Evolutionary conservation across 1,140 invertebrate genomes (phyloP), one percentile per base, ranked within the genome.

Genomic region (Kradibia gibbosae): DNA sequence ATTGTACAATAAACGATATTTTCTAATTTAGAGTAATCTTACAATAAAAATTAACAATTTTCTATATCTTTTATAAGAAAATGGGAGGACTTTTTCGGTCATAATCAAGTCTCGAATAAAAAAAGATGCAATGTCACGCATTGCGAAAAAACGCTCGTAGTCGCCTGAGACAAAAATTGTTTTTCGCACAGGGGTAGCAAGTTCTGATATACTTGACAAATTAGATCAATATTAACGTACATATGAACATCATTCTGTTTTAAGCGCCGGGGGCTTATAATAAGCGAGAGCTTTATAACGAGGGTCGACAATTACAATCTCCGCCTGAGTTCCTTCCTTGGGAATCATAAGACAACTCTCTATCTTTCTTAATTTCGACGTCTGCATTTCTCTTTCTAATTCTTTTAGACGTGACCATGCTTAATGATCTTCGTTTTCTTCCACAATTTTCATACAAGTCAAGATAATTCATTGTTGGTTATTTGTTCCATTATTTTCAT

Each of bases 261-360:
- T 22, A 15, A 20, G 11, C 28, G 13, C 20, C 17, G 3, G 34
- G n/a, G 25, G 25, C 60, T 67, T 70, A 75, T 67, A 80, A 81
- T 75, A 81, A 70, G 70, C 55, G 78, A 78, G 45, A 67, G 75
- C 53, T n/a, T 70, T 57, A 70, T 81, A 77, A 76, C 80, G 80
- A 76, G 80, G 80, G 80, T 77, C 65, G 80, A 81, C 80, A 81
- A 62, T 81, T 81, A 81, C 77, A 81, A 81, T 81, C 80, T 81
- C 36, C 79, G 34, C 50, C 2, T 17, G 55, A 5, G 42, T 39
- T 22, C 78, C 5, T 28, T 55, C 78, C 67, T 45, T 20, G 53
- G 50, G 77, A 78, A 55, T 53, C 31, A 39, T 48, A 34, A 20
- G 50, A 10, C 22, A 5, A 11, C 62, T 39, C 17, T 39, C 3